Conservation (phyloP, 2,888 invertebrate species). For the Liopterus haemorrhoidalis region DNA sequence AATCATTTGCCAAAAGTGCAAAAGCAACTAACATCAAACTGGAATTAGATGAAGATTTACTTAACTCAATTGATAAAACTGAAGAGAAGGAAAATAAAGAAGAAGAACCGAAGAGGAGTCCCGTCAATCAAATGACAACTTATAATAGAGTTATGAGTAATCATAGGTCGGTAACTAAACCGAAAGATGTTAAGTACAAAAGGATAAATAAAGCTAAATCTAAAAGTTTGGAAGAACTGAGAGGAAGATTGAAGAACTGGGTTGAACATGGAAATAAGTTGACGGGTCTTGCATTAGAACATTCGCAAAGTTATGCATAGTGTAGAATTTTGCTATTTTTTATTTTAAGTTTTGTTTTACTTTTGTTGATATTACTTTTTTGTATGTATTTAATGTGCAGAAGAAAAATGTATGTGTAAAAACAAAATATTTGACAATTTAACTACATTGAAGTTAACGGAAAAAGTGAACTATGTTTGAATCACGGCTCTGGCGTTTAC, state of each 20-base stretch:
- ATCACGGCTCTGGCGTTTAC: too few species aligned
- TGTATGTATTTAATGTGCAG: too few species aligned
- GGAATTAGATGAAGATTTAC: slow-evolving; percentile 29
- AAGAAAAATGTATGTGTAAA: too few species aligned
- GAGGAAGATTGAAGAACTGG: slow-evolving; percentile 78
- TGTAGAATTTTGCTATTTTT: slow-evolving; percentile 2
- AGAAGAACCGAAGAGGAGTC: slow-evolving; percentile 37
- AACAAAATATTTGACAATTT: too few species aligned
- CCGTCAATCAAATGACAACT: slow-evolving; percentile 57
- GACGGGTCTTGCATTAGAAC: slow-evolving; percentile 62
- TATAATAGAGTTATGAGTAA: slow-evolving; percentile 87
- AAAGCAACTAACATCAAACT: slow-evolving; percentile 34
- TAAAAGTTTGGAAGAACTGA: slow-evolving; percentile 76
- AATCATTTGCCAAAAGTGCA: slow-evolving; percentile 41
- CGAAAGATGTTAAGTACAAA: slow-evolving; percentile 87
- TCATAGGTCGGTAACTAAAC: slow-evolving; percentile 83
- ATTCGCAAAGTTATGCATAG: slow-evolving; percentile 49
- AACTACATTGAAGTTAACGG: too few species aligned
- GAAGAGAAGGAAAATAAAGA: slow-evolving; percentile 32
- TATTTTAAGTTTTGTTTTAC: too few species aligned
- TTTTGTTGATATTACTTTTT: too few species aligned
- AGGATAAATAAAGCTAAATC: slow-evolving; percentile 87
- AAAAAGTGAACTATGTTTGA: too few species aligned
- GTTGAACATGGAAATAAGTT: slow-evolving; percentile 73
- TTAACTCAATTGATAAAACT: slow-evolving; percentile 29